A percentile compares a stretch with the other conserved stretches of the same genome.
Conservation (phyloP, 2,888 invertebrate species). For the Barypeithes pellucidus region DNA sequence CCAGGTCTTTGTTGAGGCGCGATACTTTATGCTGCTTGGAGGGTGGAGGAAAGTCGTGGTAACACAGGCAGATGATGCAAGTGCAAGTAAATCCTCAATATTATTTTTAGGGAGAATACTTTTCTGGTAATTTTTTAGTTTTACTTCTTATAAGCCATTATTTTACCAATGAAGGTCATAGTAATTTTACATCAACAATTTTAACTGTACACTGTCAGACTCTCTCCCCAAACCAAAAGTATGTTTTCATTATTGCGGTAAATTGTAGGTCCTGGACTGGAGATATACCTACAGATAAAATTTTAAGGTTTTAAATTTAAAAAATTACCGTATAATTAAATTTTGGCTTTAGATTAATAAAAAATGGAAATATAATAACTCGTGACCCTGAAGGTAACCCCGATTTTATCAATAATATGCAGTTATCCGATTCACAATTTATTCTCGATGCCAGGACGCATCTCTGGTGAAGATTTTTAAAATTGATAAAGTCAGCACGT, state of each 20-base stretch:
- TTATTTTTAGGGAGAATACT: too few species aligned
- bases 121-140: too few species aligned
- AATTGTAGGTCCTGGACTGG: slow-evolving; percentile 21
- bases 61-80: too few species aligned
- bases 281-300: slow-evolving; percentile 28
- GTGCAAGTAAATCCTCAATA: too few species aligned
- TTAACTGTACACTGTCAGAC: slow-evolving; percentile 6
- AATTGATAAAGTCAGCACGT: slow-evolving; percentile 50
- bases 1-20: too few species aligned
- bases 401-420: slow-evolving; percentile 58
- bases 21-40: too few species aligned
- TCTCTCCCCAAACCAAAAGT: slow-evolving; percentile 22
- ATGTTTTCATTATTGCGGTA: slow-evolving; percentile 32
- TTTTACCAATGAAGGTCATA: too few species aligned
- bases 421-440: slow-evolving; percentile 58
- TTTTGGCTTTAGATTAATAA: slow-evolving; percentile 53
- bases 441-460: slow-evolving; percentile 55
- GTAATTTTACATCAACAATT: too few species aligned
- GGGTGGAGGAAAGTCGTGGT: too few species aligned
- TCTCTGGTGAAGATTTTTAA: slow-evolving; percentile 44
- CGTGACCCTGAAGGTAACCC: slow-evolving; percentile 56
- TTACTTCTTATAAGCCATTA: too few species aligned
- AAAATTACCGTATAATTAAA: slow-evolving; percentile 55
- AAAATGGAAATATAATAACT: slow-evolving; percentile 56
- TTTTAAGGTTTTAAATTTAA: slow-evolving; percentile 42